A percentile compares a stretch with the other conserved stretches of the same genome.
Conservation (phyloP, 2,113 vertebrate species). For the Nestor notabilis region DNA sequence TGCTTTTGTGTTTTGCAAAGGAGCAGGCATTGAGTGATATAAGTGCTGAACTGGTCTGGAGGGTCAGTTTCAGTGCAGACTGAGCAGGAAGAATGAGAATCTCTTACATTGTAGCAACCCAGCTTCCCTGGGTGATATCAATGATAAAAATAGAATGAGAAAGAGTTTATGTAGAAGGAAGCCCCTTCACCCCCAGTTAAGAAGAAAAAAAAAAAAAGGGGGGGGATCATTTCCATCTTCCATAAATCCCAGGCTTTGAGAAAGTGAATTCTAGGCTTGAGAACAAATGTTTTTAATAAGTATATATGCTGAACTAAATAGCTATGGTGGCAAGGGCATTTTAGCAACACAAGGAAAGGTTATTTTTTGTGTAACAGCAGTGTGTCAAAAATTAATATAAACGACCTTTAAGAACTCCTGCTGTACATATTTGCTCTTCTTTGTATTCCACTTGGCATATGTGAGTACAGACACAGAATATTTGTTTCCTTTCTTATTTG, state of each 20-base stretch:
- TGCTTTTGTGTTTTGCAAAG: background rate
- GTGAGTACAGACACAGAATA: background rate
- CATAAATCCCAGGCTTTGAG: background rate
- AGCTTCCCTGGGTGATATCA: background rate
- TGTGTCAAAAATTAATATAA: background rate
- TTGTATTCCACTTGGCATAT: background rate
- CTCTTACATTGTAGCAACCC: background rate
- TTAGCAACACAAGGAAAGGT: background rate
- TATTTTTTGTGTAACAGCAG: background rate
- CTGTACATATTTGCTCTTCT: background rate
- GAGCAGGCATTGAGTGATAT: accelerated
- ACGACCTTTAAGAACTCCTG: background rate
- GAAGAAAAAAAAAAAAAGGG: background rate
- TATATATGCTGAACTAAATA: background rate
- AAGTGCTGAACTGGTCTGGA: background rate
- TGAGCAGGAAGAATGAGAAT: background rate
- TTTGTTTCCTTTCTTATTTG: slow-evolving; percentile 48
- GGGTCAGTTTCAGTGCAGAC: background rate
- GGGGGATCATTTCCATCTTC: background rate
- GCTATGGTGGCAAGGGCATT: accelerated
- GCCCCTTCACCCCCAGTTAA: accelerated
- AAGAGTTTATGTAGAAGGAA: background rate
- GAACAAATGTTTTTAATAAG: background rate
- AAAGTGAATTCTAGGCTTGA: background rate
- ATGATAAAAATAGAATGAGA: background rate